Percentiles rank a stretch among this genome's conserved stretches.
Conservation (phyloP, 2,113 vertebrate species). For the Tretioscincus oriximinensis region DNA sequence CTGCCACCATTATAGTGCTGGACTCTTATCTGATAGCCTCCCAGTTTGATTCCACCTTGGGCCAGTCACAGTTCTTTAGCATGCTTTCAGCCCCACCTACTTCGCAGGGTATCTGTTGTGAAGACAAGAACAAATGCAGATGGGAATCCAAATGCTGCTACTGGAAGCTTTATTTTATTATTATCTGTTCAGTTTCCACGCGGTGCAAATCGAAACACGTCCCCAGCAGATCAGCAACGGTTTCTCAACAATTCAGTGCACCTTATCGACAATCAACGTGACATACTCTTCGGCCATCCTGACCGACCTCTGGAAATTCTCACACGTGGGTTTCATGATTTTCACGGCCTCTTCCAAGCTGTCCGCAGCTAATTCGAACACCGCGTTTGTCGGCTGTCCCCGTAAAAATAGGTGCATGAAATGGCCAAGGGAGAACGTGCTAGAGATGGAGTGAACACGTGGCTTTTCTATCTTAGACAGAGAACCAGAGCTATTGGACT, state of each 20-base stretch:
- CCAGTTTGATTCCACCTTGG: too few relatives aligned
- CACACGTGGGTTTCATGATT: slow-evolving; percentile 42
- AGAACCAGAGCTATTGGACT: background rate
- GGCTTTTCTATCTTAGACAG: background rate
- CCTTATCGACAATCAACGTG: slow-evolving; percentile 4
- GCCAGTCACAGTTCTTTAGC: too few relatives aligned
- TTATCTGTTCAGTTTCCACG: slow-evolving; percentile 19
- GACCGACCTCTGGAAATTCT: slow-evolving; percentile 44
- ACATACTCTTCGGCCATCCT: slow-evolving; percentile 34
- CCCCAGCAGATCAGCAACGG: slow-evolving; percentile 27
- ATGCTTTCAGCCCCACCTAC: too few relatives aligned
- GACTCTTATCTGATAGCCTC: too few relatives aligned
- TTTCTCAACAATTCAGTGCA: background rate
- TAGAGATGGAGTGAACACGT: background rate
- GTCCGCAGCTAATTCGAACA: slow-evolving; percentile 37
- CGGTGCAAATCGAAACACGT: slow-evolving; percentile 15
- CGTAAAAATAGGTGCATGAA: slow-evolving; percentile 36
- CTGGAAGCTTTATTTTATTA: background rate
- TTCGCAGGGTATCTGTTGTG: too few relatives aligned
- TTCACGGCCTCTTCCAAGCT: slow-evolving; percentile 50
- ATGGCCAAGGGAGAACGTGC: slow-evolving; percentile 13
- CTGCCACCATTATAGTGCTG: too few relatives aligned
- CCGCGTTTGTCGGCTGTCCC: slow-evolving; percentile 26
- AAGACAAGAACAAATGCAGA: background rate
- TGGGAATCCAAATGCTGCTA: background rate